Percentiles rank a stretch among this genome's conserved stretches.
These are phyloP conservation scores for Acropternis orthonyx DNA, from an alignment of 2,797 vertebrate species.

Conservation along the genomic window DNA sequence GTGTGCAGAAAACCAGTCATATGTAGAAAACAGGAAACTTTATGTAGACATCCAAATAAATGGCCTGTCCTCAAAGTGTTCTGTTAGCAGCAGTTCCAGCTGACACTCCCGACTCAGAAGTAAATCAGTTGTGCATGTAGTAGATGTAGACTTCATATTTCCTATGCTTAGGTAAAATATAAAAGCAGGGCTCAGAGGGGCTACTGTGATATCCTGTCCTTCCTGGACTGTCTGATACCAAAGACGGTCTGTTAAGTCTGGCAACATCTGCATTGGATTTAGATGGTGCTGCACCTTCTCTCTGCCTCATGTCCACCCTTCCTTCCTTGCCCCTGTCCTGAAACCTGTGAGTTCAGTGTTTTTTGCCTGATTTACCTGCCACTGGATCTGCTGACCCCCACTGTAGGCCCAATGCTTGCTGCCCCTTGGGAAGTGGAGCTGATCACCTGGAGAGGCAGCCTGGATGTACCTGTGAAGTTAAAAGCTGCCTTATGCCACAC, in stretches of 20 bases:
- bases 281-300: background rate
- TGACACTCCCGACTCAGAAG: background rate
- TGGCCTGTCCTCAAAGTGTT: background rate
- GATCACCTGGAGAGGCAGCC: background rate
- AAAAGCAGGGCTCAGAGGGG: background rate
- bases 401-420: background rate
- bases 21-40: background rate
- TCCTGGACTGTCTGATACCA: background rate
- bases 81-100: background rate
- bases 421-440: background rate
- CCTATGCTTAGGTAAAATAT: background rate
- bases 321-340: accelerated
- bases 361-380: background rate
- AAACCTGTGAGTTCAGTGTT: background rate
- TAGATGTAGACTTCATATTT: background rate
- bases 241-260: background rate
- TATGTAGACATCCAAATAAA: background rate
- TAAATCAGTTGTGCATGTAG: background rate
- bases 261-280: accelerated
- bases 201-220: background rate
- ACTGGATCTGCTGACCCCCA: background rate
- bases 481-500: background rate
- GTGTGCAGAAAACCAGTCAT: background rate
- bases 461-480: accelerated
- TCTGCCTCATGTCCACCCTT: background rate